Evolutionary conservation across 2,888 invertebrate species (phyloP).

Genomic region (Eristalinus aeneus): DNA sequence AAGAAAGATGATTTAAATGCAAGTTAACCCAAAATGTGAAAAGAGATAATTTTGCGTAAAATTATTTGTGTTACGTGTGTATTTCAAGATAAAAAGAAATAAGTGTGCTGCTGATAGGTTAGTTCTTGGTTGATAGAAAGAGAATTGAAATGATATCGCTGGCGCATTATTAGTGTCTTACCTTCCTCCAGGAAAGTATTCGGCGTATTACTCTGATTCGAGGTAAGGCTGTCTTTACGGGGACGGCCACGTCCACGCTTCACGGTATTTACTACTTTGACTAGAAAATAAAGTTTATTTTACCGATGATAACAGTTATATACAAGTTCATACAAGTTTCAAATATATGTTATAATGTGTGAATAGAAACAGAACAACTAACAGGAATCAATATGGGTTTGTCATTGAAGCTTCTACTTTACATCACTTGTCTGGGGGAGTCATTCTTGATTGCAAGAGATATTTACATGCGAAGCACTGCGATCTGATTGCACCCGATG

Average conservation of each 20-base stretch:
- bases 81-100: neutral
- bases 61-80: neutral
- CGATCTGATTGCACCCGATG: too few relatives aligned
- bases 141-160: constrained; percentile 27
- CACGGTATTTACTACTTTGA: constrained; percentile 81
- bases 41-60: neutral
- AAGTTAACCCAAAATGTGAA: neutral
- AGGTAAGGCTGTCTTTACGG: constrained; percentile 82
- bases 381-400: neutral
- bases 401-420: too few relatives aligned
- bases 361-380: constrained; percentile 11
- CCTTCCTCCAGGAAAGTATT: constrained; percentile 89
- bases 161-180: constrained; percentile 78
- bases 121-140: neutral
- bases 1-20: too few relatives aligned
- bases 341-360: constrained; percentile 39
- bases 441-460: too few relatives aligned
- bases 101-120: neutral
- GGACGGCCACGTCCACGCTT: constrained; percentile 84
- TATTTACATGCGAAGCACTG: too few relatives aligned
- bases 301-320: constrained; percentile 53
- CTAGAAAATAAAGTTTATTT: constrained; percentile 76
- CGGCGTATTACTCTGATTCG: constrained; percentile 82
- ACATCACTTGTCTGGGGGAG: too few relatives aligned
- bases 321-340: constrained; percentile 35